A percentile compares a stretch with the other conserved stretches of the same genome.
These are phyloP conservation scores for Mus spicilegus DNA, from an alignment of 2,113 vertebrate genomes.

Conservation along the genomic window DNA sequence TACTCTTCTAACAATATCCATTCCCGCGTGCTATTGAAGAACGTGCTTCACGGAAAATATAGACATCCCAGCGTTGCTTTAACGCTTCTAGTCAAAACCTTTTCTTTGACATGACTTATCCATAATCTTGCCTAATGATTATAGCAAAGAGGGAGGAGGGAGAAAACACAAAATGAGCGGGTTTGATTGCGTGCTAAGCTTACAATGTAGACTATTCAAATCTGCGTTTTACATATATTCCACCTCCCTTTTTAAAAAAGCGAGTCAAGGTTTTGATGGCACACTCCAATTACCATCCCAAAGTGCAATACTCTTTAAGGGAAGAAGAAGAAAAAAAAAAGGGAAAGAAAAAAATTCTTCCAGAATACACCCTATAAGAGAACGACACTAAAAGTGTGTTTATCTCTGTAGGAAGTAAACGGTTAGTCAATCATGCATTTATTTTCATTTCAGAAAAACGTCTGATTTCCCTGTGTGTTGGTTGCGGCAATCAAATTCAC, in stretches of 20 bases:
- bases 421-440: slow-evolving; percentile 90
- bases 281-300: slow-evolving; percentile 83
- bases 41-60: slow-evolving; percentile 70
- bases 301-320: slow-evolving; percentile 77
- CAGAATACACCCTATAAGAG: slow-evolving; percentile 78
- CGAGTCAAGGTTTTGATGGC: slow-evolving; percentile 83
- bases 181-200: slow-evolving; percentile 80
- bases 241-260: slow-evolving; percentile 77
- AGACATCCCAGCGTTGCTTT: slow-evolving; percentile 66
- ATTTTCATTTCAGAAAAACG: slow-evolving; percentile 96
- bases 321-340: background rate
- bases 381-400: slow-evolving; percentile 87
- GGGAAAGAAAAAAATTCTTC: background rate
- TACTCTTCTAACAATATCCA: slow-evolving; percentile 77
- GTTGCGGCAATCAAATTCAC: slow-evolving; percentile 99
- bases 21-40: slow-evolving; percentile 73
- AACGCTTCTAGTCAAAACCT: slow-evolving; percentile 77
- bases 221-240: slow-evolving; percentile 83
- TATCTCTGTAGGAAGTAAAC: slow-evolving; percentile 89
- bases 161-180: slow-evolving; percentile 70
- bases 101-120: slow-evolving; percentile 77
- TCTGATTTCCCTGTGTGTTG: slow-evolving; percentile 98
- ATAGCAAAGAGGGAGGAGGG: slow-evolving; percentile 68
- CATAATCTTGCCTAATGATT: slow-evolving; percentile 66
- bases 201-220: slow-evolving; percentile 80